Conservation (phyloP, 2,113 vertebrate genomes). For the Sinocyclocheilus anshuiensis region DNA sequence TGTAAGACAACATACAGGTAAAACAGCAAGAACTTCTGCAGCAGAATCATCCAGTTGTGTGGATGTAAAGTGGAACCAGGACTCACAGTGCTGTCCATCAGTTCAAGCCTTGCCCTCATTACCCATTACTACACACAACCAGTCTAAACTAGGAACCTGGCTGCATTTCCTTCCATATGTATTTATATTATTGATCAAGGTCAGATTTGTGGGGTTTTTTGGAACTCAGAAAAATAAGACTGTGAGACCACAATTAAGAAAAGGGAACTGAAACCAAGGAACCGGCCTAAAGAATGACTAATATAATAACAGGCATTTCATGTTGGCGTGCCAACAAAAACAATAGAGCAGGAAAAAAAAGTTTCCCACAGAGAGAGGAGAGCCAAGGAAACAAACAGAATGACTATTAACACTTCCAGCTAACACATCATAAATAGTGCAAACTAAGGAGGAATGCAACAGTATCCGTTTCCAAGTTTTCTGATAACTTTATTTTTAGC, state of each 20-base stretch:
- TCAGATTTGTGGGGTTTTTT: neutral
- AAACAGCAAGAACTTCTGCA: neutral
- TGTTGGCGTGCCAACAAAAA: neutral
- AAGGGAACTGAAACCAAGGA: neutral
- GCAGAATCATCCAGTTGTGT: neutral
- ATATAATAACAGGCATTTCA: neutral
- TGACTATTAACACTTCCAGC: slow-evolving; percentile 31
- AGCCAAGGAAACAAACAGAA: slow-evolving; percentile 24
- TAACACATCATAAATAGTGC: slow-evolving; percentile 26
- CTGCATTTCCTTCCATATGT: neutral
- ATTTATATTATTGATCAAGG: neutral
- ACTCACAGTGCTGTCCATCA: neutral
- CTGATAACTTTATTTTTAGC: neutral
- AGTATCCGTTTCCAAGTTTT: neutral
- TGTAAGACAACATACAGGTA: too few relatives aligned
- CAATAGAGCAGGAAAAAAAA: neutral
- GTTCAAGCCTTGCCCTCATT: neutral
- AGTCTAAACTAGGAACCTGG: slow-evolving; percentile 5
- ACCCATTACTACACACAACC: neutral
- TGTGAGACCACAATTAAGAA: neutral
- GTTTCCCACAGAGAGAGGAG: neutral
- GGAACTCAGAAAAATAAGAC: neutral
- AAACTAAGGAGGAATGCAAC: neutral
- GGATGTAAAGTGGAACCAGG: neutral
- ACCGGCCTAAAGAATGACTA: neutral